Base-by-base conservation (phyloP, 2,888 invertebrate genomes). In the Crepidodera aurea region DNA sequence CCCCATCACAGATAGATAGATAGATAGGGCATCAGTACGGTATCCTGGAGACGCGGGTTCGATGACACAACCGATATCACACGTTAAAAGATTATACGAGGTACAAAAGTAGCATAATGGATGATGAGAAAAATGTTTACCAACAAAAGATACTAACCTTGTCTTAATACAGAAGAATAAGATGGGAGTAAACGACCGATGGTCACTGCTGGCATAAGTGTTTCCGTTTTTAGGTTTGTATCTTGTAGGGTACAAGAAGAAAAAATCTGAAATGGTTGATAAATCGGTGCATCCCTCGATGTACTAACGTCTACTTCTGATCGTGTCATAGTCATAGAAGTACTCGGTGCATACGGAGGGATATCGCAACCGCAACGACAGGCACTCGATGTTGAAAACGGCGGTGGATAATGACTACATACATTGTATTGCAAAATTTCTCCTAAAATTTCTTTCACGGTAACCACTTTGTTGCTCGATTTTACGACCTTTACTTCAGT, bases 151-250 rank as follows among this genome's bases (percentile, higher is more conserved):
- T 39, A 40, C 46, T 34, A 12, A 57, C 60, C 60, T 48, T 46
- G 53, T n/a, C 71, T 71, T 69, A 79, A 69, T 4, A 78, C 75
- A 2, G 78, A 73, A 0, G 78, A 78, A 65, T 79, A 79, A 1
- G 78, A 75, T 2, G 79, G 79, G 3, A 77, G 75, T 3, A 69
- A 63, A 12, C 44, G 53, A 15, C 25, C 51, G 7, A 62, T 6
- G 12, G 65, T 39, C n/a, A n/a, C 2, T 29, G 54, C 15, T n/a
- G 48, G 16, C 39, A 51, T 6, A 1, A 53, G 0, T 3, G 56
- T 1, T 4, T 50, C 48, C 1, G 32, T 46, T 12, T 44, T 56
- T 7, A 48, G 7, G 12, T 1, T 29, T 2, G 25, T 7, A n/a
- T 48, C 29, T 10, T 25, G 27, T 10, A 48, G 3, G 3, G 15